phyloP scores from a whole-genome alignment of 92 coral and sea anemone species.

The Bergia puertoricense region DNA sequence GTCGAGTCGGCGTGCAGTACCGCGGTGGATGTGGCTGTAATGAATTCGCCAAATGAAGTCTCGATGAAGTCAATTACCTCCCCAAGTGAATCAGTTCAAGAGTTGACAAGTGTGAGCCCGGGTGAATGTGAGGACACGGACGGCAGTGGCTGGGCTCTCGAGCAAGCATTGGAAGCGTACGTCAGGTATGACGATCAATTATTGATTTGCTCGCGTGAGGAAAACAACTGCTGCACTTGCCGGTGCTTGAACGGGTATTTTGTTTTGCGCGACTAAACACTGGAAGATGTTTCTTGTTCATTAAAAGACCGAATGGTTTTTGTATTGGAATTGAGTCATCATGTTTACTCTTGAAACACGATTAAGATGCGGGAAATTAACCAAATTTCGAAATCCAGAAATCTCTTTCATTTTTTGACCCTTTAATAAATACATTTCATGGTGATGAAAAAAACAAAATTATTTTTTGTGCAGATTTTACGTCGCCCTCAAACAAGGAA shows the following conservation, averaged over 20 bases:
- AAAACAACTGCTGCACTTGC: not conserved
- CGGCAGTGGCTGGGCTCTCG: not conserved
- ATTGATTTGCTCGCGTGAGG: conserved; percentile 10
- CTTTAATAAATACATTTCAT: not conserved
- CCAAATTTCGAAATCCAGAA: not conserved
- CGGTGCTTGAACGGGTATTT: not conserved
- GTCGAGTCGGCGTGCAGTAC: conserved; percentile 21
- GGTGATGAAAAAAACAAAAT: not conserved
- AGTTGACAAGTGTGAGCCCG: conserved; percentile 14
- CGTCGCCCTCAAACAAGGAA: conserved; percentile 7
- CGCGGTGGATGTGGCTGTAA: conserved; percentile 24
- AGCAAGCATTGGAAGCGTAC: conserved; percentile 27
- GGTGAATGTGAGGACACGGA: conserved; percentile 26
- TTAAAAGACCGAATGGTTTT: not conserved
- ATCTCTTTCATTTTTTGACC: not conserved
- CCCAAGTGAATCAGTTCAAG: conserved; percentile 35
- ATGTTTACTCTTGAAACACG: not conserved
- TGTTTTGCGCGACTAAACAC: not conserved
- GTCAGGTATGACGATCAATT: not conserved
- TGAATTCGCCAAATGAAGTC: conserved; percentile 40
- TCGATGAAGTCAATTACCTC: conserved; percentile 42
- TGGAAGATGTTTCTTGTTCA: not conserved
- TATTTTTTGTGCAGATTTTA: conserved; percentile 23
- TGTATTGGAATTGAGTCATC: no score
- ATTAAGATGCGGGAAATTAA: not conserved